Evolutionary conservation across 2,888 invertebrate genomes (phyloP).

Genomic region (Melanostoma scalare): DNA sequence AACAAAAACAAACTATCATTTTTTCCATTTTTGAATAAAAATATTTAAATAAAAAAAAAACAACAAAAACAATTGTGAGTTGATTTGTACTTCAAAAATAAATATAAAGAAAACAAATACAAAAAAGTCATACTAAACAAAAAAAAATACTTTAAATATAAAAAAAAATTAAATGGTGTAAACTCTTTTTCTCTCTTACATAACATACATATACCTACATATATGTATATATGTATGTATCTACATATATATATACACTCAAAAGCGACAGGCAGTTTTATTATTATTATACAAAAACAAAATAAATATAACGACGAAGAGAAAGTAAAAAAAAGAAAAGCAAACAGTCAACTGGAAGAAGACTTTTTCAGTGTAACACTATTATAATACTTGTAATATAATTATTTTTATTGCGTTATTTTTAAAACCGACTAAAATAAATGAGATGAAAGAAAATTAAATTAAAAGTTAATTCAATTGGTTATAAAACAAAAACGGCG

Average conservation of each 20-base stretch:
- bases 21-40: slow-evolving; percentile 43
- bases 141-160: slow-evolving; percentile 9
- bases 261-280: slow-evolving; percentile 69
- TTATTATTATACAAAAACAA: slow-evolving; percentile 59
- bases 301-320: slow-evolving; percentile 44
- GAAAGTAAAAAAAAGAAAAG: slow-evolving; percentile 34
- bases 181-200: slow-evolving; percentile 55
- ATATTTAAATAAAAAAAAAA: slow-evolving; percentile 43
- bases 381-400: slow-evolving; percentile 69
- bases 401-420: slow-evolving; percentile 71
- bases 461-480: slow-evolving; percentile 25
- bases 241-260: slow-evolving; percentile 57
- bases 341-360: slow-evolving; percentile 60
- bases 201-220: not conserved
- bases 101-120: slow-evolving; percentile 22
- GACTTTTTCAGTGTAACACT: slow-evolving; percentile 60
- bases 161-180: slow-evolving; percentile 67
- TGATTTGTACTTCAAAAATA: slow-evolving; percentile 65
- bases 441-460: slow-evolving; percentile 29
- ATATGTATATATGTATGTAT: slow-evolving; percentile 29
- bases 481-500: slow-evolving; percentile 32
- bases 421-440: slow-evolving; percentile 65
- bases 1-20: slow-evolving; percentile 60
- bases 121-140: slow-evolving; percentile 51
- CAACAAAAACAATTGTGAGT: slow-evolving; percentile 59